Evolutionary conservation across 1,140 invertebrate species (phyloP).

Genomic region (Drosophila nebulosa): DNA sequence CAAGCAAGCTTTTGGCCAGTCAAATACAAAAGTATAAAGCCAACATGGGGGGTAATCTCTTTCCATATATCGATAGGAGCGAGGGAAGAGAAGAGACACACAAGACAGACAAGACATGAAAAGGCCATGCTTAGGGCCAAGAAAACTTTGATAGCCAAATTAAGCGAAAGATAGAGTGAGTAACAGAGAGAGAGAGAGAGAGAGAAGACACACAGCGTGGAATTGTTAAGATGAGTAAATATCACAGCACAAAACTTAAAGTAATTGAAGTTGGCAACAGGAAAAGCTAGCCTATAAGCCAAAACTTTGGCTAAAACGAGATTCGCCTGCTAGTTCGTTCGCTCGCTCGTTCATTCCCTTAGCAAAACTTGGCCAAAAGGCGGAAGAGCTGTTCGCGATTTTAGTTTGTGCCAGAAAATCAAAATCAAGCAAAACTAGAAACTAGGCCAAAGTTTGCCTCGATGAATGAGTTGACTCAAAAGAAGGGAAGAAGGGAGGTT

Average conservation of each 20-base stretch:
- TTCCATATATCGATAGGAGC: not conserved
- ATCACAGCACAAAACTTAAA: slow-evolving; percentile 7
- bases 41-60: not conserved
- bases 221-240: slow-evolving; percentile 10
- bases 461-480: not conserved
- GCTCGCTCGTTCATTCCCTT: not conserved
- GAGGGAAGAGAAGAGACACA: not conserved
- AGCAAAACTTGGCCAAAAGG: not conserved
- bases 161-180: slow-evolving; percentile 24
- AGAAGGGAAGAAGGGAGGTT: not conserved
- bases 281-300: slow-evolving; percentile 12
- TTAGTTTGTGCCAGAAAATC: not conserved
- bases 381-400: slow-evolving; percentile 2
- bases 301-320: not conserved
- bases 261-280: slow-evolving; percentile 12
- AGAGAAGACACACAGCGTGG: slow-evolving; percentile 3
- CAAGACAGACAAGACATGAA: not conserved
- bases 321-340: too few species aligned
- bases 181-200: not conserved
- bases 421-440: slow-evolving; percentile 2
- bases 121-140: slow-evolving; percentile 15
- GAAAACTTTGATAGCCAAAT: slow-evolving; percentile 42
- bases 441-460: not conserved
- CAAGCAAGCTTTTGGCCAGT: slow-evolving; percentile 1
- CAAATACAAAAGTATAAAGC: slow-evolving; percentile 1